phyloP scores from a whole-genome alignment of 2,888 invertebrate genomes.

The Diarsia rubi region DNA sequence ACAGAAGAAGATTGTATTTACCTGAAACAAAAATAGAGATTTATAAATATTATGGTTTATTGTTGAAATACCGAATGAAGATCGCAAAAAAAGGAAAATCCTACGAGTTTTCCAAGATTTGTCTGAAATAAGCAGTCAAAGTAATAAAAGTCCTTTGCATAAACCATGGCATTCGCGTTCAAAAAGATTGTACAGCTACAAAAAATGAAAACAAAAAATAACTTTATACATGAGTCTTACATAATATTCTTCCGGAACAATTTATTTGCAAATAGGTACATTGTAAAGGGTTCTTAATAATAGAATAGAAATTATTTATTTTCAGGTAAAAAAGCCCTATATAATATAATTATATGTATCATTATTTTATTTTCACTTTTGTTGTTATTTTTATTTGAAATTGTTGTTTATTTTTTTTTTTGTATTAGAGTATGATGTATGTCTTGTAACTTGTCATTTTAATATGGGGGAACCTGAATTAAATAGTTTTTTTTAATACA shows the following conservation, averaged over 20 bases:
- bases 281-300: not conserved
- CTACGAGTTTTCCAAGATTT: not conserved
- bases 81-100: not conserved
- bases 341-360: no score
- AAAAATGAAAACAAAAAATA: constrained; percentile 1
- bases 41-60: not conserved
- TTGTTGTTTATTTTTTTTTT: no score
- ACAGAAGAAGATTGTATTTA: constrained; percentile 2
- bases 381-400: no score
- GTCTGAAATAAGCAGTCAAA: not conserved
- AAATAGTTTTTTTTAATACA: no score
- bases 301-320: no score
- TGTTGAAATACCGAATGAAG: not conserved
- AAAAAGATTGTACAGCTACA: not conserved
- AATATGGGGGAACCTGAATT: no score
- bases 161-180: not conserved
- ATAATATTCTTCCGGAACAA: constrained; percentile 22
- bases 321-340: no score
- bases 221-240: not conserved
- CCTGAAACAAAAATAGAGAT: constrained; percentile 45
- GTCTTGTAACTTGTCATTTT: no score
- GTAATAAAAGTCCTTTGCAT: constrained; percentile 9
- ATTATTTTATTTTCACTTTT: no score
- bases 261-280: constrained; percentile 38
- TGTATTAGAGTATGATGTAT: no score